phyloP scores from a whole-genome alignment of 1,140 invertebrate genomes.

The Phenacoccus solenopsis region DNA sequence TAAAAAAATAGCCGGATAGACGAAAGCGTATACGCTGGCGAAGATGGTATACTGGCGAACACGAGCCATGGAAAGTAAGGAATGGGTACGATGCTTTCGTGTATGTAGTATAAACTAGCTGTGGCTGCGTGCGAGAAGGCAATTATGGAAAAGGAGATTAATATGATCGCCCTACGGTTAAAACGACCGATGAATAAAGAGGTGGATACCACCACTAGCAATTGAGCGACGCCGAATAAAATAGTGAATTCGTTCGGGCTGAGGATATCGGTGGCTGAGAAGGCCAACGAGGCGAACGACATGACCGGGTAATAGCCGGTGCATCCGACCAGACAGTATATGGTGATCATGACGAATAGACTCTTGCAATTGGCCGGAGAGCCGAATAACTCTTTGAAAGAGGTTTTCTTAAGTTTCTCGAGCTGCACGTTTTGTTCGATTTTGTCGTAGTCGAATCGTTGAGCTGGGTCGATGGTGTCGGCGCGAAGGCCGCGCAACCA shows the following conservation, averaged over 20 bases:
- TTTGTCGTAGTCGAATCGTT: neutral
- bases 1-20: slow-evolving; percentile 40
- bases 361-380: slow-evolving; percentile 36
- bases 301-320: slow-evolving; percentile 26
- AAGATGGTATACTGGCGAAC: neutral
- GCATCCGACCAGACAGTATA: slow-evolving; percentile 19
- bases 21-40: slow-evolving; percentile 30
- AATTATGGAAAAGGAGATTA: slow-evolving; percentile 33
- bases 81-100: slow-evolving; percentile 29
- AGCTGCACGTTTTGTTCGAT: neutral
- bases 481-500: slow-evolving; percentile 41
- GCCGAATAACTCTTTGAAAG: slow-evolving; percentile 34
- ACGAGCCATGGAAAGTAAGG: neutral
- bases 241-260: neutral
- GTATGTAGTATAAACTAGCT: slow-evolving; percentile 36
- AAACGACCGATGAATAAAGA: neutral
- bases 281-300: slow-evolving; percentile 27
- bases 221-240: neutral
- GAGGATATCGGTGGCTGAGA: slow-evolving; percentile 27
- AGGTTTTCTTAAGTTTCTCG: slow-evolving; percentile 27
- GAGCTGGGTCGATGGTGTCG: neutral
- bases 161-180: slow-evolving; percentile 36
- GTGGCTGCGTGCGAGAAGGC: slow-evolving; percentile 30
- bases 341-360: slow-evolving; percentile 37
- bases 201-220: slow-evolving; percentile 22